Percentiles rank a stretch among this genome's conserved stretches.
Conservation (phyloP, 2,888 invertebrate genomes). For the Pristionchus japonicus region DNA sequence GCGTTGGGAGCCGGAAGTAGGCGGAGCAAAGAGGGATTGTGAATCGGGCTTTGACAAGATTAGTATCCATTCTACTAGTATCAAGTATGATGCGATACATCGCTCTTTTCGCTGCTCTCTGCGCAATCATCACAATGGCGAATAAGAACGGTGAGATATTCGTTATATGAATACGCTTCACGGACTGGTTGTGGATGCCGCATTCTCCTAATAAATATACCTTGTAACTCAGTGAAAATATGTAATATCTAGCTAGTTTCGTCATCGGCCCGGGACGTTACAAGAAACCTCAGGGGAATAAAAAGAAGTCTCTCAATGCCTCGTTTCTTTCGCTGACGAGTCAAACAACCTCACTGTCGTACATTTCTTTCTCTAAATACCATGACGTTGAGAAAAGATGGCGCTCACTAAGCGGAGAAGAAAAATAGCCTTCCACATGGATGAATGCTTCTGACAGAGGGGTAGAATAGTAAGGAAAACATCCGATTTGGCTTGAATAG, state of each 20-base stretch:
- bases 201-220: too few species aligned
- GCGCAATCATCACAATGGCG: neutral
- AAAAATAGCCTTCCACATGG: neutral
- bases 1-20: neutral
- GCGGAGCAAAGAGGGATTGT: neutral
- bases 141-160: neutral
- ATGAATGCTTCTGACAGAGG: neutral
- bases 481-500: neutral
- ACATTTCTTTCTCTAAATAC: neutral
- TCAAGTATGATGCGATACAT: conserved; percentile 19
- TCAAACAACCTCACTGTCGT: neutral
- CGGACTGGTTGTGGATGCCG: too few species aligned
- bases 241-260: too few species aligned
- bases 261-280: too few species aligned
- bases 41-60: neutral
- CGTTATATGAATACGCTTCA: too few species aligned
- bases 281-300: neutral
- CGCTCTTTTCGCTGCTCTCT: neutral
- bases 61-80: conserved; percentile 34
- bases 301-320: neutral
- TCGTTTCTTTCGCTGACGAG: neutral
- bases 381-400: neutral
- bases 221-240: too few species aligned
- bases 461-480: neutral
- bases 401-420: neutral